phyloP scores from a whole-genome alignment of 2,888 invertebrate species.

The Acronicta leporina region DNA sequence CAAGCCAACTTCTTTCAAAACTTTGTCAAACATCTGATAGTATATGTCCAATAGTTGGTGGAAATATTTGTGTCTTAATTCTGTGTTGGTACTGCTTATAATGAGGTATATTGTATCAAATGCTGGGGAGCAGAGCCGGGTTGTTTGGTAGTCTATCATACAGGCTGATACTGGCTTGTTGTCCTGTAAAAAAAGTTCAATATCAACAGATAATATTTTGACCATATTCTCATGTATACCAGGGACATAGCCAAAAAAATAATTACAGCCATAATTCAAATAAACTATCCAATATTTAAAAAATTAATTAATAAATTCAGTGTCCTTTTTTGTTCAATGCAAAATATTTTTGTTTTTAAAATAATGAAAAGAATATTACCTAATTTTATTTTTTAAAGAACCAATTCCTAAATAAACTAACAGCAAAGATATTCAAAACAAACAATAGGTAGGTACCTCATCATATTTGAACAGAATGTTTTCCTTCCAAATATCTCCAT shows the following conservation, averaged over 20 bases:
- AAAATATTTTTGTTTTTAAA: too few species aligned
- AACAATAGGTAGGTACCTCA: too few species aligned
- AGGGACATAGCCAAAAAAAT: not conserved
- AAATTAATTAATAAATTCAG: too few species aligned
- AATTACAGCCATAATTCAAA: not conserved
- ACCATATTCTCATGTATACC: not conserved
- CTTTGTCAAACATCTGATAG: conserved; percentile 67
- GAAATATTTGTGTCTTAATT: conserved; percentile 65
- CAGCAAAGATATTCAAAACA: conserved; percentile 30
- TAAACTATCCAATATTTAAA: too few species aligned
- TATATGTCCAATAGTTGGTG: conserved; percentile 70
- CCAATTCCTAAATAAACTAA: not conserved
- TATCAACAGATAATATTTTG: not conserved
- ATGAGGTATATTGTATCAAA: conserved; percentile 79
- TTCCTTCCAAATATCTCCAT: conserved; percentile 86
- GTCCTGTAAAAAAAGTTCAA: conserved; percentile 64
- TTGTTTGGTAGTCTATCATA: conserved; percentile 82
- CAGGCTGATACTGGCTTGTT: conserved; percentile 72
- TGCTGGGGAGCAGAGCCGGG: conserved; percentile 75
- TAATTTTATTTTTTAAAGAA: not conserved
- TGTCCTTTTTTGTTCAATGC: too few species aligned
- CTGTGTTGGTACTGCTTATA: conserved; percentile 71
- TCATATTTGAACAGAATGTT: conserved; percentile 82
- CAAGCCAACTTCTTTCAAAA: conserved; percentile 58
- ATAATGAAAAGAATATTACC: too few species aligned